Percentiles rank a stretch among this genome's conserved stretches.
Conservation (phyloP, 2,888 invertebrate genomes). For the Zygogramma bicolorata region DNA sequence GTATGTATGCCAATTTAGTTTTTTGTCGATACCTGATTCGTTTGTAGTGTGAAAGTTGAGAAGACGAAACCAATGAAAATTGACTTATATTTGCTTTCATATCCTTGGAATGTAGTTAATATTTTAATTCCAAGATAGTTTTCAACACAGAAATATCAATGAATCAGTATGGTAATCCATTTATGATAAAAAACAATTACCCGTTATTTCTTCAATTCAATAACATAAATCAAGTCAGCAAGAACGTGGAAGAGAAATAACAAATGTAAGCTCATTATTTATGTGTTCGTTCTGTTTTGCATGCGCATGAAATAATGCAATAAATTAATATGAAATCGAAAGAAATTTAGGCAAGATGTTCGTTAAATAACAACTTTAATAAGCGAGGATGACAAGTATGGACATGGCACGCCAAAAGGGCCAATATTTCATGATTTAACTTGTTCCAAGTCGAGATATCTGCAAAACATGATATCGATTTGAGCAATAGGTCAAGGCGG, state of each 20-base stretch:
- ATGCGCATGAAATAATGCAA: constrained; percentile 41
- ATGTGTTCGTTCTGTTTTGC: constrained; percentile 42
- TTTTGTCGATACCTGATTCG: too few species aligned
- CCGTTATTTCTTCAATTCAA: not conserved
- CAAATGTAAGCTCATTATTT: constrained; percentile 39
- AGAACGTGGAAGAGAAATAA: constrained; percentile 31
- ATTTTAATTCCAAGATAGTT: too few species aligned
- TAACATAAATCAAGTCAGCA: not conserved
- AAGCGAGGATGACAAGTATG: constrained; percentile 57
- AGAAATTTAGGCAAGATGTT: constrained; percentile 56
- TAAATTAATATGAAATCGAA: constrained; percentile 46
- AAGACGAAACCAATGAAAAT: too few species aligned
- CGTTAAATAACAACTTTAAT: constrained; percentile 57
- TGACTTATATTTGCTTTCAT: too few species aligned
- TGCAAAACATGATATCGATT: constrained; percentile 36
- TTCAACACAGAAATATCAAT: too few species aligned
- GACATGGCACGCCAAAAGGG: constrained; percentile 55
- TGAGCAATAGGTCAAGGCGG: not conserved
- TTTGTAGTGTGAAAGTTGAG: too few species aligned
- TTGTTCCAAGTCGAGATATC: constrained; percentile 47
- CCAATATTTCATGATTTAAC: constrained; percentile 50
- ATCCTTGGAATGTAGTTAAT: too few species aligned
- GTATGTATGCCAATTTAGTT: too few species aligned
- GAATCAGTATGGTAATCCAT: too few species aligned
- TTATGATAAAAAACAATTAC: not conserved